Evolutionary conservation across 2,113 vertebrate genomes (phyloP), one percentile per base, ranked within the genome.

Genomic region (Hypomesus transpacificus): DNA sequence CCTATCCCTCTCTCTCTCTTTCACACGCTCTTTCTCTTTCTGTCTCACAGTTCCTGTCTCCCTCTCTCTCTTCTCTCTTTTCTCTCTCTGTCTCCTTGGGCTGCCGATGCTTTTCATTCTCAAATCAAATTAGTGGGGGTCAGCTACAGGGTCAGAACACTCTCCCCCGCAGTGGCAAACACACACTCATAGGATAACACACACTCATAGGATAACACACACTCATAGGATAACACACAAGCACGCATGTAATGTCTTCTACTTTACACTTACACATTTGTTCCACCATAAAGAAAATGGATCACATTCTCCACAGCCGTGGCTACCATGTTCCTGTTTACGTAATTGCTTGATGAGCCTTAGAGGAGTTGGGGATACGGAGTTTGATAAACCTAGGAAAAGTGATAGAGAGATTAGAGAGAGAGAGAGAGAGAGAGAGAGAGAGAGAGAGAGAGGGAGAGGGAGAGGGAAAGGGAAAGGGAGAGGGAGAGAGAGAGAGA

Each of bases 61-160:
- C 34, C 52, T 14, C 62, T 68, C 26, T 60, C 52, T 56, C 61
- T 39, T 21, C 39, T 60, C 64, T n/a, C 61, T 52, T 52, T 5
- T 17, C 9, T 61, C 21, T 18, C 16, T 51, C 69, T 75, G 60
- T 74, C 70, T 68, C 46, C 26, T 26, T 31, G 24, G 60, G 26
- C 60, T 62, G 60, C 60, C 14, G 13, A 75, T 70, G 70, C 76
- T 72, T 71, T 83, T 75, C 60, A 77, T 77, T 83, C 52, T 54
- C 18, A 77, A 83, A 81, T 77, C 68, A 81, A 81, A 83, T 83
- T 79, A 81, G 60, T 54, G 69, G 51, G 46, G 26, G 60, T 80
- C 62, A 74, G 62, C 69, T 70, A 73, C 53, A 28, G 22, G n/a
- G 63, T 18, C 63, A 46, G 34, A 64, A 64, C 28, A 39, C 28